Percentiles rank a stretch among this genome's conserved stretches.
Conservation (phyloP, 2,113 vertebrate species). For the Ondatra zibethicus region DNA sequence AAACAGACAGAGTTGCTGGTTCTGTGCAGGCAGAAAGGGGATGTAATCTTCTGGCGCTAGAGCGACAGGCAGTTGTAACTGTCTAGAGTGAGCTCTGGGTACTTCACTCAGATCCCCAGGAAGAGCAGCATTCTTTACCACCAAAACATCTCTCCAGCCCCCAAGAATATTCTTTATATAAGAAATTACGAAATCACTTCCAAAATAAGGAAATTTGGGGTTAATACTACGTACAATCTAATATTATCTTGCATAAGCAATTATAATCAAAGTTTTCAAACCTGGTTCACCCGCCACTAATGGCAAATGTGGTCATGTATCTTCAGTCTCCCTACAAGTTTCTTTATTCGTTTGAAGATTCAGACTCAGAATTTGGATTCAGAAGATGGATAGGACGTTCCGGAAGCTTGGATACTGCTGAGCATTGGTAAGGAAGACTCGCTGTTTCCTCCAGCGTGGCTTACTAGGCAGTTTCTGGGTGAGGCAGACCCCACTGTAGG, state of each 20-base stretch:
- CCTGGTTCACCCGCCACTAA: not conserved
- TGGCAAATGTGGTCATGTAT: not conserved
- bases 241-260: not conserved
- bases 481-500: too few species aligned
- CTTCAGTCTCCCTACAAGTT: not conserved
- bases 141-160: not conserved
- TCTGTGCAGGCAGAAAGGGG: not conserved
- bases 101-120: too few species aligned
- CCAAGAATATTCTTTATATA: not conserved
- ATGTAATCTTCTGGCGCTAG: not conserved
- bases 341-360: not conserved
- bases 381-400: not conserved
- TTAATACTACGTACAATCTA: not conserved
- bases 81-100: not conserved
- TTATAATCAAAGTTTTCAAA: not conserved
- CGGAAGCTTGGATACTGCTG: too few species aligned
- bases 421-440: not conserved
- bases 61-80: not conserved
- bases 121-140: not conserved
- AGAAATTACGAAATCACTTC: not conserved
- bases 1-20: not conserved
- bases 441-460: not conserved
- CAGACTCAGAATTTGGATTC: not conserved
- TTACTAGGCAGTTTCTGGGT: not conserved
- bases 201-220: conserved; percentile 26